phyloP scores from a whole-genome alignment of 1,140 invertebrate species.

The Gerris buenoi region DNA sequence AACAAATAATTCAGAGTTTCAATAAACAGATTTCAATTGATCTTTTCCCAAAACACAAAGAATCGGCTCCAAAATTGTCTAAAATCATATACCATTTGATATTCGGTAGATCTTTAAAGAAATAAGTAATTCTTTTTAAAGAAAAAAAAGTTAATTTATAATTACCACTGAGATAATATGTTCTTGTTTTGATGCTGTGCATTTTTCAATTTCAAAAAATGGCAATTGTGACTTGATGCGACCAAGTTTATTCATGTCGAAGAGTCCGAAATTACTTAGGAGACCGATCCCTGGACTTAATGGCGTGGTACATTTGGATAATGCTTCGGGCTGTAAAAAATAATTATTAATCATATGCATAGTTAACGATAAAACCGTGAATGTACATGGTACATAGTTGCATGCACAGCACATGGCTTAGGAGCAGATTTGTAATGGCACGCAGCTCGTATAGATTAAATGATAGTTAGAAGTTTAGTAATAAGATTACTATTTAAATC shows the following conservation, averaged over 20 bases:
- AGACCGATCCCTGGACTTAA: conserved; percentile 48
- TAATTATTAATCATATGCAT: too few relatives aligned
- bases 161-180: conserved; percentile 66
- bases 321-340: conserved; percentile 50
- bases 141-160: conserved; percentile 11
- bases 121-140: not conserved
- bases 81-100: too few relatives aligned
- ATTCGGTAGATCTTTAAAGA: too few relatives aligned
- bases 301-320: conserved; percentile 66
- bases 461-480: conserved; percentile 4
- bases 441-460: too few relatives aligned
- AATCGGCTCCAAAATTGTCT: too few relatives aligned
- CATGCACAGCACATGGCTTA: too few relatives aligned
- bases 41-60: too few relatives aligned
- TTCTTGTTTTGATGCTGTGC: conserved; percentile 70
- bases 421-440: too few relatives aligned
- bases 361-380: too few relatives aligned
- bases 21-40: too few relatives aligned
- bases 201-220: conserved; percentile 67
- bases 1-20: not conserved
- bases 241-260: conserved; percentile 6
- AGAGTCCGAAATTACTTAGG: conserved; percentile 18
- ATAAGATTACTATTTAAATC: too few relatives aligned
- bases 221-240: conserved; percentile 35
- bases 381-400: too few relatives aligned